These are phyloP conservation scores for Gibbula magus DNA, from an alignment of 2,888 invertebrate species.

Conservation along the genomic window DNA sequence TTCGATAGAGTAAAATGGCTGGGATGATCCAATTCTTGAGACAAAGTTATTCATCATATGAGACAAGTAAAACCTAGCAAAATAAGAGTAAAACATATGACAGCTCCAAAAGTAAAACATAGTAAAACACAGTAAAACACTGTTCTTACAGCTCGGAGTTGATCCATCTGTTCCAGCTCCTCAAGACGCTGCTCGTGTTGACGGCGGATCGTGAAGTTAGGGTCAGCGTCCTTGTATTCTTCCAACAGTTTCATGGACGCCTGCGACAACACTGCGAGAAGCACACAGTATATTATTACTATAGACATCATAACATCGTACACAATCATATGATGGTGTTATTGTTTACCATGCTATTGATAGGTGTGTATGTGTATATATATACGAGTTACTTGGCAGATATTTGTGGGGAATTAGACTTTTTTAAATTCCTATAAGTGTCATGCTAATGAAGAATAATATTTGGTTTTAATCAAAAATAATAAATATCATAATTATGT, in stretches of 20 bases:
- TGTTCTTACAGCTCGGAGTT: slow-evolving; percentile 83
- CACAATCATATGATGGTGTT: too few relatives aligned
- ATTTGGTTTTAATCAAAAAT: too few relatives aligned
- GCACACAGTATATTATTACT: neutral
- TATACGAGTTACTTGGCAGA: too few relatives aligned
- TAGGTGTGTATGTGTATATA: too few relatives aligned
- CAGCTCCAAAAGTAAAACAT: neutral
- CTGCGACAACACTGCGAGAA: slow-evolving; percentile 47
- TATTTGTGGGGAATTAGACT: too few relatives aligned
- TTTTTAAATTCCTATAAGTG: too few relatives aligned
- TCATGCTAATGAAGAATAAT: too few relatives aligned
- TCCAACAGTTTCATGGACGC: slow-evolving; percentile 64
- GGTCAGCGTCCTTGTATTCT: slow-evolving; percentile 75
- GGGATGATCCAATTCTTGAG: neutral
- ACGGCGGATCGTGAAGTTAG: slow-evolving; percentile 92
- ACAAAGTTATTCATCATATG: neutral
- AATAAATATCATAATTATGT: too few relatives aligned
- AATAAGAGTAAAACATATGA: neutral
- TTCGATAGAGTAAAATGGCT: too few relatives aligned
- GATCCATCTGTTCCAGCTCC: slow-evolving; percentile 89
- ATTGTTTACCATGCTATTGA: too few relatives aligned
- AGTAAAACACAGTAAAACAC: neutral
- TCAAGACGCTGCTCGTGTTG: slow-evolving; percentile 94
- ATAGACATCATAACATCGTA: too few relatives aligned
- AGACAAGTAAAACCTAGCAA: neutral